Base-by-base conservation (phyloP, 2,113 vertebrate species). In the Coryphaenoides rupestris region DNA sequence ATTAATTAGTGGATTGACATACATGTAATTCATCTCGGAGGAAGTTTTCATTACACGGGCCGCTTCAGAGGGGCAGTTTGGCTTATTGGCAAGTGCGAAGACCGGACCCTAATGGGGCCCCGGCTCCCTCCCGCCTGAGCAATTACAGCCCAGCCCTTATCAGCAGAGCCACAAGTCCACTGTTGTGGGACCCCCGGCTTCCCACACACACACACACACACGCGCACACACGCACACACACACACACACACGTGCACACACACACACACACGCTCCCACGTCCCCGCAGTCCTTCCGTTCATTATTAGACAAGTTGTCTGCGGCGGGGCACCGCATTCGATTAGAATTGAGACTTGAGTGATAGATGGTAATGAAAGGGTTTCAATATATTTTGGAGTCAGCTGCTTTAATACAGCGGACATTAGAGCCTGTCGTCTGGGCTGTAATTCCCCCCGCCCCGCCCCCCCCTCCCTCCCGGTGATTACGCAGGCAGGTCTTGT, bases 1-100 rank as follows among this genome's bases (percentile, higher is more conserved):
- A 87, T 90, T 88, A 90, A 90, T 90, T 87, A 87, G 85, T 83
- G 85, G 78, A 88, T 84, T 86, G 84, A 87, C 87, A 84, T 84
- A 88, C 77, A 86, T 88, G 87, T 85, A 86, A 89, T 88, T 87
- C 79, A 87, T 86, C 88, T 91, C 82, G 55, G 74, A 79, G 84
- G 86, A 82, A 79, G 79, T 80, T 87, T 87, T 88, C 87, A 90
- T 90, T 88, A 90, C 88, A 86, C 87, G 82, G 73, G 84, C 87
- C 78, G 85, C 84, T 89, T 87, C 85, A 76, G 69, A 84, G 82
- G 88, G 86, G 84, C 84, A 87, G 82, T 90, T 90, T 87, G 84
- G 81, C 76, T 90, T 90, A 90, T 89, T 90, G 90, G 89, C 76
- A 79, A 70, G 87, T 81, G 84, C 86, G 82, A 80, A 87, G 80